phyloP scores from a whole-genome alignment of 2,888 invertebrate genomes.

The Trachelus stipa region DNA sequence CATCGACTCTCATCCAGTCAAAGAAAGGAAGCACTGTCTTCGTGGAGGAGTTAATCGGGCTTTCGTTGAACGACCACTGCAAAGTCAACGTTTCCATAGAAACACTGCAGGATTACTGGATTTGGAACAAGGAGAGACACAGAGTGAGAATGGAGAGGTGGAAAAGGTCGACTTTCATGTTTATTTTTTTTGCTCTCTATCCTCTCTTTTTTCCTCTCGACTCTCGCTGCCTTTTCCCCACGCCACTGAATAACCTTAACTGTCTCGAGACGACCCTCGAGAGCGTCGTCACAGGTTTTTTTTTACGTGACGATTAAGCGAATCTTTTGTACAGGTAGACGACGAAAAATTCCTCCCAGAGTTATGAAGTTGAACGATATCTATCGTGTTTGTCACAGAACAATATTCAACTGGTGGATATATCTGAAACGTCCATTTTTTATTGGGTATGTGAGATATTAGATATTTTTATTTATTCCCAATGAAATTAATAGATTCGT shows the following conservation, averaged over 20 bases:
- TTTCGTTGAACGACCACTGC: slow-evolving; percentile 11
- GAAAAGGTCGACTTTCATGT: neutral
- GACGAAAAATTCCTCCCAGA: neutral
- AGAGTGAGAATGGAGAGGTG: slow-evolving; percentile 13
- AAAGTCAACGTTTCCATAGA: slow-evolving; percentile 25
- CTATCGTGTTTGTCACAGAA: neutral
- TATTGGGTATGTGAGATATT: neutral
- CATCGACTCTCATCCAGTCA: neutral
- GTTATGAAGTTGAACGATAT: neutral
- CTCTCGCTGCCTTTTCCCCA: neutral
- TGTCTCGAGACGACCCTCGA: neutral
- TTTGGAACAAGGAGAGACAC: slow-evolving; percentile 14
- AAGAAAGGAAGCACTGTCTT: slow-evolving; percentile 5
- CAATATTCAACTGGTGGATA: neutral
- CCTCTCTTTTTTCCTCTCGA: neutral
- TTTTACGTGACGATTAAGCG: neutral
- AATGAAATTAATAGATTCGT: neutral
- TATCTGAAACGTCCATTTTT: neutral
- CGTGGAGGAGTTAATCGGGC: slow-evolving; percentile 2
- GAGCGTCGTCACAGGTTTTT: neutral
- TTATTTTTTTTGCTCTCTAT: neutral
- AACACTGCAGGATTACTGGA: slow-evolving; percentile 24
- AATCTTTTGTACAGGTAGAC: neutral
- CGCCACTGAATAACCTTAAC: neutral
- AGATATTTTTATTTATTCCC: neutral